Base-by-base conservation (phyloP, 92 coral and sea anemone genomes). In the Epizoanthus illoricatus region DNA sequence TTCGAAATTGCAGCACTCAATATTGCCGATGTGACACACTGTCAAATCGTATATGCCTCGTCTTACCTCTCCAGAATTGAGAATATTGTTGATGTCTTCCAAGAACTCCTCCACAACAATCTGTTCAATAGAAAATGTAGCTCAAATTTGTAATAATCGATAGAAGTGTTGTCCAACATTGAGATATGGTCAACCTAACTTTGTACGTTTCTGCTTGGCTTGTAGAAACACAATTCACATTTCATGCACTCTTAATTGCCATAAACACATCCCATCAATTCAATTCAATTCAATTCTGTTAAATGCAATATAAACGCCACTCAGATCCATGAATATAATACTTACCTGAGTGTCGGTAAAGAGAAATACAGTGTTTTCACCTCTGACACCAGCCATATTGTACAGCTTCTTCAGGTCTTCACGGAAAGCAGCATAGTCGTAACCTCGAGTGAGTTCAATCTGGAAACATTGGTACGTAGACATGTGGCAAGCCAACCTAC, bases 21-120 rank as follows among this genome's bases (percentile, higher is more conserved):
- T 21, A 65, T 17, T 21, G 70, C 40, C 0, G 24, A 21, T 23
- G 40, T 33, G 16, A 65, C 56, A 52, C 13, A 9, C 12, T 11
- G 56, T 52, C 56, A 52, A 10, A 52, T 11, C 15, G 56, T 52
- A 52, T 2, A 52, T 52, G 10, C 56, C 16, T 52, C 56, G 3
- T 9, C 69, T 65, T 75, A 96, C 99, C 98, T 96, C 99, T 76
- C 99, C 99, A 5, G 99, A 96, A 76, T 96, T 96, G 62, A 96
- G 84, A 65, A 96, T 96, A 79, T 96, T 96, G 85, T 96, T 96
- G 86, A 96, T 91, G 74, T 96, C 99, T 81, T 96, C 99, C 20
- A 96, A 90, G 55, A 96, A 96, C 80, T 96, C 99, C 60, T 96
- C 99, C 56, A 96, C 99, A 59, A 96, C 99, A 75, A 96, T 96